These are phyloP conservation scores for Tetragonula clypearis DNA, from an alignment of 1,140 invertebrate genomes.

Conservation along the genomic window DNA sequence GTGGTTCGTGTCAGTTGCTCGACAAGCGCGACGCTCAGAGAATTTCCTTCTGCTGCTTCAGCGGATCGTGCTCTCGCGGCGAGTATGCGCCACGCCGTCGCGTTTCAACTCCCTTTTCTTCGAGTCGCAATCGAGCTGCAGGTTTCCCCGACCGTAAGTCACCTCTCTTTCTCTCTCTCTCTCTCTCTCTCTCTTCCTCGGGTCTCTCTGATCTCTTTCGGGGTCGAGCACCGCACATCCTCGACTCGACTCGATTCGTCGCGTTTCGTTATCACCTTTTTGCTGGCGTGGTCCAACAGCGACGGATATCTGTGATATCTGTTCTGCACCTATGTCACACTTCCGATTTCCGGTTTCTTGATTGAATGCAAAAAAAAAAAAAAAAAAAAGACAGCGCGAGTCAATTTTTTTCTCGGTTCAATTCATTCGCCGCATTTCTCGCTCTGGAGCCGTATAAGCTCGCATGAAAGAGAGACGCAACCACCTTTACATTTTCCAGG, in stretches of 20 bases:
- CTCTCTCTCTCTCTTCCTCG: background rate
- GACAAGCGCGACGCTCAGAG: slow-evolving; percentile 1
- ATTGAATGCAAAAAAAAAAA: too few relatives aligned
- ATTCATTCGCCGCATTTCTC: too few relatives aligned
- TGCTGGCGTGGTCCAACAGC: background rate
- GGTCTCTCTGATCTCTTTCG: slow-evolving; percentile 50
- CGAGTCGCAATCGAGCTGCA: slow-evolving; percentile 1
- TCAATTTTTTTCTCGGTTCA: too few relatives aligned
- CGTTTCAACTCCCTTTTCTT: slow-evolving; percentile 41
- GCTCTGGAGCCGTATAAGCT: too few relatives aligned
- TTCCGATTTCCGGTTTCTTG: too few relatives aligned
- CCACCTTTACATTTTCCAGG: too few relatives aligned
- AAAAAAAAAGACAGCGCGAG: too few relatives aligned
- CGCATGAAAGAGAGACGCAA: too few relatives aligned
- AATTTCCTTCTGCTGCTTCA: slow-evolving; percentile 55
- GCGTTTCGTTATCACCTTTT: slow-evolving; percentile 16
- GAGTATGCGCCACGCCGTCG: background rate
- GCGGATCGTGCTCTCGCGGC: slow-evolving; percentile 47
- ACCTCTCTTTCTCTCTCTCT: background rate
- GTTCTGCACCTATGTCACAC: too few relatives aligned
- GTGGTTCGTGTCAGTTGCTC: slow-evolving; percentile 39
- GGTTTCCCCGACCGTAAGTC: slow-evolving; percentile 40
- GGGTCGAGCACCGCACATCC: slow-evolving; percentile 29
- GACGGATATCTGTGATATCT: background rate
- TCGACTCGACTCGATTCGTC: too few relatives aligned